phyloP scores from a whole-genome alignment of 2,888 invertebrate genomes.

The Catotricha subobsoleta region DNA sequence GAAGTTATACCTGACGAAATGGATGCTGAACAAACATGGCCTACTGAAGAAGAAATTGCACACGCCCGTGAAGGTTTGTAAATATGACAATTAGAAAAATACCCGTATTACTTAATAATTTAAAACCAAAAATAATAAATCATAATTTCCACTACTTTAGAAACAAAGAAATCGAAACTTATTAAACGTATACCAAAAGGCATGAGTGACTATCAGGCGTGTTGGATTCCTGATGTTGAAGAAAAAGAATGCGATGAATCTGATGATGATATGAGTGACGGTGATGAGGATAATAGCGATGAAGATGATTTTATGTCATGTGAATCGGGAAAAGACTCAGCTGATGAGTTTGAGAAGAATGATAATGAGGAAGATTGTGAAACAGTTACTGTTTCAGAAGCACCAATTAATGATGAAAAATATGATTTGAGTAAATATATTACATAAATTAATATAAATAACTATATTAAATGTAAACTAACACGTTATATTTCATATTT shows the following conservation, averaged over 20 bases:
- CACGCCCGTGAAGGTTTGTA: slow-evolving; percentile 34
- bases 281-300: slow-evolving; percentile 23
- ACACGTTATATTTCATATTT: not conserved
- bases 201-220: slow-evolving; percentile 93
- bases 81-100: too few species aligned
- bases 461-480: not conserved
- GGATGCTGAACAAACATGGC: slow-evolving; percentile 96
- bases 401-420: slow-evolving; percentile 44
- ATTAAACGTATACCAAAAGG: slow-evolving; percentile 81
- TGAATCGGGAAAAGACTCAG: slow-evolving; percentile 19
- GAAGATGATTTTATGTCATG: slow-evolving; percentile 27
- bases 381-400: slow-evolving; percentile 46
- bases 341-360: slow-evolving; percentile 29
- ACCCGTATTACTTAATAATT: too few species aligned
- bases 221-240: slow-evolving; percentile 71
- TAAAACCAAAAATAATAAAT: too few species aligned
- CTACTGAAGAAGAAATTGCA: slow-evolving; percentile 76
- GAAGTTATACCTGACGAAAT: slow-evolving; percentile 77
- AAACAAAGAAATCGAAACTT: slow-evolving; percentile 40
- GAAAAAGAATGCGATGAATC: slow-evolving; percentile 34
- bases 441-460: not conserved
- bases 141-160: too few species aligned
- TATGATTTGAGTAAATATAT: slow-evolving; percentile 34
- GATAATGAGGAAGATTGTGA: slow-evolving; percentile 48
- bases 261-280: slow-evolving; percentile 31